A percentile compares a stretch with the other conserved stretches of the same genome.
Evolutionary conservation across 64 coral and sea anemone species (phyloP).

Genomic region (Porites lutea): DNA sequence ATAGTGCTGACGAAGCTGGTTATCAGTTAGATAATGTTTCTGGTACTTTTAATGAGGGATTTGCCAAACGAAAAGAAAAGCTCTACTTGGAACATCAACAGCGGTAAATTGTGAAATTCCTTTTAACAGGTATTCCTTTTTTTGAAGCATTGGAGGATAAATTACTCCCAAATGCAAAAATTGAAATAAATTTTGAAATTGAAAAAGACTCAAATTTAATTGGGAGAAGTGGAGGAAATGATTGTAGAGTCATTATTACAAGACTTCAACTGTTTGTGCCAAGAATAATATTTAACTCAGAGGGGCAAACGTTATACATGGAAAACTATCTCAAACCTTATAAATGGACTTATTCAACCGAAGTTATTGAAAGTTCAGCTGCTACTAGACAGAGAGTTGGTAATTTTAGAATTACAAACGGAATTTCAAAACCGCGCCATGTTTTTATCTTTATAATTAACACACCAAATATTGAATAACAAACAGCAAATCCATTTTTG

Average conservation of each 20-base stretch:
- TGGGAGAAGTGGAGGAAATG: constrained; percentile 5
- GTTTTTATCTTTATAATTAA: constrained; percentile 56
- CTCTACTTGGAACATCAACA: too few relatives aligned
- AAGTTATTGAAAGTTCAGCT: neutral
- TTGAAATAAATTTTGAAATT: too few relatives aligned
- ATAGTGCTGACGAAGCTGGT: too few relatives aligned
- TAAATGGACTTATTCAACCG: constrained; percentile 41
- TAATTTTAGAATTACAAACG: constrained; percentile 20
- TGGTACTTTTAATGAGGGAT: too few relatives aligned
- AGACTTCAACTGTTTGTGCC: constrained; percentile 25
- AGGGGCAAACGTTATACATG: constrained; percentile 22
- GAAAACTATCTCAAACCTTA: constrained; percentile 9
- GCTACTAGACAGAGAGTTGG: neutral
- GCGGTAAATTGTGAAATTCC: too few relatives aligned
- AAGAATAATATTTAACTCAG: constrained; percentile 5
- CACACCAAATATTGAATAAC: neutral
- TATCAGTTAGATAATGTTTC: too few relatives aligned
- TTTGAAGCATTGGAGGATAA: too few relatives aligned
- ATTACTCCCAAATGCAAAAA: too few relatives aligned
- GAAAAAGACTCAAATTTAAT: neutral
- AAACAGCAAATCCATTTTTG: constrained; percentile 43
- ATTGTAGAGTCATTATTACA: constrained; percentile 1
- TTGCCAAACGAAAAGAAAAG: too few relatives aligned
- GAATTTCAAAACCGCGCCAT: constrained; percentile 28
- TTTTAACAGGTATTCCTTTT: too few relatives aligned